phyloP scores from a whole-genome alignment of 1,140 invertebrate species.

The Aphaenogaster floridana region DNA sequence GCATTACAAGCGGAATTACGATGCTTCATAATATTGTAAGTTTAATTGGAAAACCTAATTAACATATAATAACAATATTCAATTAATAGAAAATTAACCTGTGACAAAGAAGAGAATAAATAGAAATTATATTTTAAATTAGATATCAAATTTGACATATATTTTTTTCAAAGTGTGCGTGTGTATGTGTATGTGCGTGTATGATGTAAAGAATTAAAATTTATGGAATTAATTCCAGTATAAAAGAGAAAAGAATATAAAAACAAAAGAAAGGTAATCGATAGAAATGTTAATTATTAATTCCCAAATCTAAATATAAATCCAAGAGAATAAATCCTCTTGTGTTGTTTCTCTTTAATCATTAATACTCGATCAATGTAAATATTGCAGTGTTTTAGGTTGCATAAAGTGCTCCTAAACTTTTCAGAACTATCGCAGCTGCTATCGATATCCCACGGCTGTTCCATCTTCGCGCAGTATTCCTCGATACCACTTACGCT shows the following conservation, averaged over 20 bases:
- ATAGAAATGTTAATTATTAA: slow-evolving; percentile 22
- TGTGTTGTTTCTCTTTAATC: slow-evolving; percentile 31
- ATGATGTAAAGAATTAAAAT: not conserved
- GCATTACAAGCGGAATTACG: not conserved
- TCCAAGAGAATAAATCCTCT: not conserved
- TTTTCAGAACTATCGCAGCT: slow-evolving; percentile 61
- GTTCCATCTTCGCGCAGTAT: slow-evolving; percentile 46
- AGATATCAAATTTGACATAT: not conserved
- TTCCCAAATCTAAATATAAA: slow-evolving; percentile 1
- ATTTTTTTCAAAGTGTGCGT: not conserved
- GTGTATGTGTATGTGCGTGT: not conserved
- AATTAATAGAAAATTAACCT: not conserved
- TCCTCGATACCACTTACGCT: slow-evolving; percentile 54
- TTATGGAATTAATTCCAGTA: not conserved
- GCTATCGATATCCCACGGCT: slow-evolving; percentile 54
- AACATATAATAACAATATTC: not conserved
- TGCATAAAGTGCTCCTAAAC: slow-evolving; percentile 54
- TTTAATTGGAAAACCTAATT: slow-evolving; percentile 18
- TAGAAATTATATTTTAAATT: not conserved
- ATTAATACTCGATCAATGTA: slow-evolving; percentile 55
- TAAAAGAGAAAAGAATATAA: not conserved
- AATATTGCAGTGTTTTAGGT: slow-evolving; percentile 55
- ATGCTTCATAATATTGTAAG: not conserved
- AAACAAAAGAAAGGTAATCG: not conserved
- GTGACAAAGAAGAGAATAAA: not conserved